Evolutionary conservation across 2,797 vertebrate species (phyloP).

Genomic region (Chloroceryle inda): DNA sequence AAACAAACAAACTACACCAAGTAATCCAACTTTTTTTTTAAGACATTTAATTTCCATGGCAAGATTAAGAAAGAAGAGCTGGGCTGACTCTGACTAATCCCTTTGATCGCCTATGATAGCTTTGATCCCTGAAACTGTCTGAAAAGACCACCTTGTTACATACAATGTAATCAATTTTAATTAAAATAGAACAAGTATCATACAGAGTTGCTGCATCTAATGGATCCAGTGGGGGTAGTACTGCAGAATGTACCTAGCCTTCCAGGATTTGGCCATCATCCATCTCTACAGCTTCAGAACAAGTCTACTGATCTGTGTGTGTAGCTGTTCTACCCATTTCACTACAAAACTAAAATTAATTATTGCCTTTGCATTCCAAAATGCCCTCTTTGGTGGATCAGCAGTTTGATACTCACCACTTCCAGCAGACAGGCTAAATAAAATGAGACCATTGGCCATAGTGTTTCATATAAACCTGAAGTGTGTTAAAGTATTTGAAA

Average conservation of each 20-base stretch:
- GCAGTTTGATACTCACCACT: background rate
- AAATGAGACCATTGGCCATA: background rate
- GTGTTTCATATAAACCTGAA: background rate
- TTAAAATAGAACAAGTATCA: background rate
- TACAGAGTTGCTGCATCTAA: background rate
- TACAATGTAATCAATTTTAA: background rate
- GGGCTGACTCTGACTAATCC: background rate
- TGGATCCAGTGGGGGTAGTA: background rate
- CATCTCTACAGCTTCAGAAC: background rate
- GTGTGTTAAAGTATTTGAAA: background rate
- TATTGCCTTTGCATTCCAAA: background rate
- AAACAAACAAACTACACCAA: background rate
- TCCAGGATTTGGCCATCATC: background rate
- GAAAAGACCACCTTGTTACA: background rate
- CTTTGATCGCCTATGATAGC: background rate
- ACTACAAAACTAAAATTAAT: background rate
- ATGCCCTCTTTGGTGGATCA: background rate
- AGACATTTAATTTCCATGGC: background rate
- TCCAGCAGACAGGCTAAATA: background rate
- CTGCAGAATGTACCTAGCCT: background rate
- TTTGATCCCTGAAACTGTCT: background rate
- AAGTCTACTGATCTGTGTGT: background rate
- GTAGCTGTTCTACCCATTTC: background rate
- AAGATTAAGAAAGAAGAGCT: background rate
- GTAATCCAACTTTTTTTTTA: background rate